Conservation (phyloP, 2,113 vertebrate genomes). For the Plestiodon gilberti region DNA sequence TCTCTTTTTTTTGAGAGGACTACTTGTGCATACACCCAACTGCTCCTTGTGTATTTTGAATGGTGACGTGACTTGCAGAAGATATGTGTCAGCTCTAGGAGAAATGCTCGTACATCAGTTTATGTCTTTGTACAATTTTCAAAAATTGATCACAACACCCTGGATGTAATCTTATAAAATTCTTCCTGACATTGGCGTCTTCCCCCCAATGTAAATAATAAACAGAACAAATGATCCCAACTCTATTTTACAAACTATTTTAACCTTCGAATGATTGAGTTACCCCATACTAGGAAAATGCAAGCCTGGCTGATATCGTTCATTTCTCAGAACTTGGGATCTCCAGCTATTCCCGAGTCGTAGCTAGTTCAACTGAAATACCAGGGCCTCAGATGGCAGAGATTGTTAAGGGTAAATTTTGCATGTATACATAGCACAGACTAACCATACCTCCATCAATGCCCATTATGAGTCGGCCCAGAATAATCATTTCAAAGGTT, state of each 20-base stretch:
- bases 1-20: no score
- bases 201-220: not conserved
- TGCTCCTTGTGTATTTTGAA: not conserved
- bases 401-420: accelerated
- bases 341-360: not conserved
- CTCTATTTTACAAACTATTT: not conserved
- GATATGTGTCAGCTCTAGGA: not conserved
- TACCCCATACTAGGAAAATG: not conserved
- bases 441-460: constrained; percentile 87
- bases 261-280: not conserved
- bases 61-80: not conserved
- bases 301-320: not conserved
- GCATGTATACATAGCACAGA: accelerated
- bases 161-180: not conserved
- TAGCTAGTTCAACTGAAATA: not conserved
- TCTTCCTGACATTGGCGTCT: not conserved
- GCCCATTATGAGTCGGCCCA: constrained; percentile 89
- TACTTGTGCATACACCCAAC: not conserved
- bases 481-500: constrained; percentile 91
- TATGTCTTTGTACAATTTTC: not conserved
- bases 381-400: not conserved
- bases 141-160: not conserved
- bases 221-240: not conserved
- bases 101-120: not conserved
- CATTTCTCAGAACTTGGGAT: not conserved